Conservation (phyloP, 2,113 vertebrate species). For the Chiloscyllium plagiosum region DNA sequence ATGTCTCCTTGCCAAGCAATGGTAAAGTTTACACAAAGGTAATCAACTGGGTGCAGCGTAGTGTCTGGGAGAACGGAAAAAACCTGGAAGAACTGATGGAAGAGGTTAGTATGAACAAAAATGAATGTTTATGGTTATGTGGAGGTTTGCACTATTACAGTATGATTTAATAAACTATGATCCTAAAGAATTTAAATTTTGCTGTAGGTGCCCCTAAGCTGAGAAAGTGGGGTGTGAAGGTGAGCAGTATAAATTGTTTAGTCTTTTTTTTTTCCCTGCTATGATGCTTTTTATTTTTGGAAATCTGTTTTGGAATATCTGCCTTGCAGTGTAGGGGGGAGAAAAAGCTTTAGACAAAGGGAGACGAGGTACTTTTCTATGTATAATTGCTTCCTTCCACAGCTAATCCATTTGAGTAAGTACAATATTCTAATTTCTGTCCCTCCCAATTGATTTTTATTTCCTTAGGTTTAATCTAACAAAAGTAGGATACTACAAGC, state of each 20-base stretch:
- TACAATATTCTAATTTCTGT: slow-evolving; percentile 91
- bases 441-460: slow-evolving; percentile 99
- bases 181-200: slow-evolving; percentile 76
- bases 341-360: slow-evolving; percentile 59
- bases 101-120: slow-evolving; percentile 78
- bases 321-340: slow-evolving; percentile 13
- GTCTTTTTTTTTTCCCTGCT: slow-evolving; percentile 55
- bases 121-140: slow-evolving; percentile 46
- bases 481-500: slow-evolving; percentile 93
- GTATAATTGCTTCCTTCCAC: slow-evolving; percentile 70
- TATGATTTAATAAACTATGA: slow-evolving; percentile 66
- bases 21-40: slow-evolving; percentile 97
- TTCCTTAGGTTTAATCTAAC: slow-evolving; percentile 98
- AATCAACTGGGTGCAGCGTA: slow-evolving; percentile 96
- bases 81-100: slow-evolving; percentile 90
- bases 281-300: slow-evolving; percentile 55
- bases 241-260: slow-evolving; percentile 82
- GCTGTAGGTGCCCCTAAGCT: slow-evolving; percentile 79
- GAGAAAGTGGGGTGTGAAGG: slow-evolving; percentile 91
- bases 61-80: slow-evolving; percentile 94
- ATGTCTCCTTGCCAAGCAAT: slow-evolving; percentile 87
- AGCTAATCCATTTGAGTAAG: slow-evolving; percentile 61
- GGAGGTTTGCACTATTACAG: slow-evolving; percentile 60
- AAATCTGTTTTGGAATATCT: slow-evolving; percentile 44
- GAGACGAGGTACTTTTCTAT: slow-evolving; percentile 66